Conservation (phyloP, 2,113 vertebrate species). For the rat (Rattus norvegicus) region DNA sequence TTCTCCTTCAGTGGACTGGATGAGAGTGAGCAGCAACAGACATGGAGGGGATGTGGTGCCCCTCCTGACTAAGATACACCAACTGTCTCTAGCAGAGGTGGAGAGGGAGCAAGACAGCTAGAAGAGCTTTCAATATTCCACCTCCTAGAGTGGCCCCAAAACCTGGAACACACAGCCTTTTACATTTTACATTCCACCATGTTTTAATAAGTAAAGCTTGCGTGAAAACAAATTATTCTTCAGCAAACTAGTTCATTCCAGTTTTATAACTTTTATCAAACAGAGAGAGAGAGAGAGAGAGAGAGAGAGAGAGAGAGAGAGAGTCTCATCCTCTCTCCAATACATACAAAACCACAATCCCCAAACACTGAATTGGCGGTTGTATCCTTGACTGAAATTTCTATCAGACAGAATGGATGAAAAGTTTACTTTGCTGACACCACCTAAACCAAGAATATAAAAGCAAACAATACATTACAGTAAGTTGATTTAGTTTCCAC, state of each 20-base stretch:
- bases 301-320: neutral
- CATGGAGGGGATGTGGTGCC: neutral
- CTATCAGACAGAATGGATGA: neutral
- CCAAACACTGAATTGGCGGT: neutral
- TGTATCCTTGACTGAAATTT: constrained; percentile 2
- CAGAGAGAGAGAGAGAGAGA: neutral
- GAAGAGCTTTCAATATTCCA: neutral
- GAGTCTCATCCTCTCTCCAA: neutral
- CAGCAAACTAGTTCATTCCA: neutral
- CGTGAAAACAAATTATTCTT: neutral
- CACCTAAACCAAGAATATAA: neutral
- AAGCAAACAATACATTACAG: neutral
- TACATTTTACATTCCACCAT: neutral
- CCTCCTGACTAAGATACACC: neutral
- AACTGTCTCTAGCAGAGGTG: rapidly evolving
- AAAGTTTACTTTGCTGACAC: constrained; percentile 8
- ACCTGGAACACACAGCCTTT: neutral
- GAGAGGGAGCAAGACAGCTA: rapidly evolving
- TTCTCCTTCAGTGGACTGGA: neutral
- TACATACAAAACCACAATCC: neutral
- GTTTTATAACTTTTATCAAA: neutral
- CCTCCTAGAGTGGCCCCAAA: neutral
- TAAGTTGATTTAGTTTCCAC: constrained; percentile 37
- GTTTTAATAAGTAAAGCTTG: neutral
- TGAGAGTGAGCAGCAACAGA: neutral